Percentiles rank a stretch among this genome's conserved stretches.
Evolutionary conservation across 2,797 vertebrate genomes (phyloP).

Genomic region (Halcyon smyrnensis): DNA sequence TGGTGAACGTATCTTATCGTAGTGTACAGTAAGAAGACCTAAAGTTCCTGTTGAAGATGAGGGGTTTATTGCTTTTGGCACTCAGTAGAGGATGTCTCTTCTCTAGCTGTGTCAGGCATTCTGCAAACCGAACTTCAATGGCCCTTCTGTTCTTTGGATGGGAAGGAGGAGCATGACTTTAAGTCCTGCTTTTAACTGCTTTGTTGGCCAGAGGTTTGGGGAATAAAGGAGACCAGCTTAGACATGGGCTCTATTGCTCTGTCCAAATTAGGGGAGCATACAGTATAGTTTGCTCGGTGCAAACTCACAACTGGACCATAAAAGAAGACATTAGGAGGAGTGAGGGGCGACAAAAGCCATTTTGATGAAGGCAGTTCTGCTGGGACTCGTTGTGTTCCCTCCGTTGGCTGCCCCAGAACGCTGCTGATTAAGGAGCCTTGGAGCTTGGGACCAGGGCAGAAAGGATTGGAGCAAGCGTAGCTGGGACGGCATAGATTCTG

Average conservation of each 20-base stretch:
- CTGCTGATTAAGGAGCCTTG: not conserved
- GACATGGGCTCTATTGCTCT: not conserved
- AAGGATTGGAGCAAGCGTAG: not conserved
- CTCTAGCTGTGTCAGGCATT: not conserved
- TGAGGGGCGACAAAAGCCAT: not conserved
- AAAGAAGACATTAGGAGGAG: constrained; percentile 25
- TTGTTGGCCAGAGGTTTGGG: not conserved
- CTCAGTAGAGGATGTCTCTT: not conserved
- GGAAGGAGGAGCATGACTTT: not conserved
- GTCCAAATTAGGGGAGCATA: not conserved
- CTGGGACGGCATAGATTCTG: not conserved
- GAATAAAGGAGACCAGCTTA: not conserved
- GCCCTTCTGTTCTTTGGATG: not conserved
- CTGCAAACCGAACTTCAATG: not conserved
- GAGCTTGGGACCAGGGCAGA: constrained; percentile 21
- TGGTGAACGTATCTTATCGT: not conserved
- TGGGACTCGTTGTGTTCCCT: not conserved
- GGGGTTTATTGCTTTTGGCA: not conserved
- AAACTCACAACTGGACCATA: constrained; percentile 1
- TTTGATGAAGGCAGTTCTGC: constrained; percentile 32
- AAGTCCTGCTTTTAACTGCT: not conserved
- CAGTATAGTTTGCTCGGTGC: not conserved
- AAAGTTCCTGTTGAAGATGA: not conserved
- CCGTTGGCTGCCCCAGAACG: not conserved
- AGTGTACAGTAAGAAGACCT: not conserved